Percentiles rank a stretch among this genome's conserved stretches.
These are phyloP conservation scores for Chlorocebus sabaeus DNA, from an alignment of 2,113 vertebrate species.

Conservation along the genomic window DNA sequence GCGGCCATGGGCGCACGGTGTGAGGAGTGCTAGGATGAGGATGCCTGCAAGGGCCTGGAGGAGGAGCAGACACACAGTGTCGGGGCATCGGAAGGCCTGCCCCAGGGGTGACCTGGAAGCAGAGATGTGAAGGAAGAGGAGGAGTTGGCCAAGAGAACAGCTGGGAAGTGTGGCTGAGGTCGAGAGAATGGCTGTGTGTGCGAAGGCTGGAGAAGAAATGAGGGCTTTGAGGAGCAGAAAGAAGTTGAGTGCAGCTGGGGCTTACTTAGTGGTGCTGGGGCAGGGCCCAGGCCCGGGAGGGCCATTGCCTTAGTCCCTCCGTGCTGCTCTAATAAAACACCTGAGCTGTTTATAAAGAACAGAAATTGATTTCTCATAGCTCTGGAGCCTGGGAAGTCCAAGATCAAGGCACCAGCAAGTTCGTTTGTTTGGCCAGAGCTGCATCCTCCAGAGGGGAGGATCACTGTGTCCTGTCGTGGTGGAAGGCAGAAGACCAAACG, in stretches of 20 bases:
- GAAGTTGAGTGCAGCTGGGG: accelerated
- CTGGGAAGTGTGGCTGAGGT: not conserved
- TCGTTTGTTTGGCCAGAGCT: not conserved
- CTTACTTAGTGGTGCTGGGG: not conserved
- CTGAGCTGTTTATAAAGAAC: not conserved
- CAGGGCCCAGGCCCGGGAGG: not conserved
- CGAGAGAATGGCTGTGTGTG: not conserved
- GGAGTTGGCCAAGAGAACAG: not conserved
- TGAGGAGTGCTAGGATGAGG: not conserved
- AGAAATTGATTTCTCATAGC: not conserved
- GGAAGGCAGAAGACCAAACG: not conserved
- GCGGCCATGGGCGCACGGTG: accelerated
- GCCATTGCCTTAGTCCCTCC: not conserved
- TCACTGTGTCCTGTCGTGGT: not conserved
- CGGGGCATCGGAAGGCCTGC: accelerated
- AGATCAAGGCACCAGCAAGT: not conserved
- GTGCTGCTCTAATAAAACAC: not conserved
- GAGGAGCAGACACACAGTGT: too few species aligned
- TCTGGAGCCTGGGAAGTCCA: not conserved
- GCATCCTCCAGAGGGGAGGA: not conserved
- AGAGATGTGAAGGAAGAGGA: not conserved
- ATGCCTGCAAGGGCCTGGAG: too few species aligned
- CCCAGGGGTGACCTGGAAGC: not conserved
- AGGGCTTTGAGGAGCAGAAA: not conserved
- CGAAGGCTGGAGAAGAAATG: not conserved